These are phyloP conservation scores for Planiliza haematocheilus DNA, from an alignment of 2,113 vertebrate genomes.

Conservation along the genomic window DNA sequence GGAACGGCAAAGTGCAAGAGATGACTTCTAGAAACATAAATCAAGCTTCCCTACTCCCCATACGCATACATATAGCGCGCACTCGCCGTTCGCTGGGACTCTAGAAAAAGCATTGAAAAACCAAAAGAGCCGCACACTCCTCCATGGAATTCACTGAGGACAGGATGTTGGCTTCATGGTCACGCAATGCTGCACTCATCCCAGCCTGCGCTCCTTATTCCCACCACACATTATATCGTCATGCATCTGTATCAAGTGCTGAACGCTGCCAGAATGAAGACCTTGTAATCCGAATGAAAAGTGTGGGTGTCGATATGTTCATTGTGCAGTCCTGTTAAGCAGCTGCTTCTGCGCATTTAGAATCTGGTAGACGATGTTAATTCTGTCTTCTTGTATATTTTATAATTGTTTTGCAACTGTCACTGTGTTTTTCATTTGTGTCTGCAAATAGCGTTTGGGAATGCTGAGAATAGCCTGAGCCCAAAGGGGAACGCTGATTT, in stretches of 20 bases:
- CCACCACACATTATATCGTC: conserved; percentile 58
- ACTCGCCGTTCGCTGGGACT: conserved; percentile 49
- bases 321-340: not conserved
- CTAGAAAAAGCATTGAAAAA: conserved; percentile 74
- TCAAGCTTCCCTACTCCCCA: conserved; percentile 42
- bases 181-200: conserved; percentile 76
- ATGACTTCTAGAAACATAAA: conserved; percentile 75
- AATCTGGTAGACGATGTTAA: not conserved
- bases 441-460: conserved; percentile 6
- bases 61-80: conserved; percentile 13
- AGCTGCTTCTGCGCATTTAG: not conserved
- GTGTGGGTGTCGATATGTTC: not conserved
- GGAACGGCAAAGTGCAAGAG: conserved; percentile 56
- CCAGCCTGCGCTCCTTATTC: conserved; percentile 59
- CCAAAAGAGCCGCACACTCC: conserved; percentile 79
- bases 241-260: conserved; percentile 47
- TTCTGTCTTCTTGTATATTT: not conserved
- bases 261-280: conserved; percentile 18
- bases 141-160: conserved; percentile 81
- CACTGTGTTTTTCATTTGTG: not conserved
- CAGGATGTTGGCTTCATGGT: conserved; percentile 79
- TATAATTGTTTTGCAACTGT: not conserved
- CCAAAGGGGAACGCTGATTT: conserved; percentile 12
- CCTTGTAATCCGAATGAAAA: conserved; percentile 15
- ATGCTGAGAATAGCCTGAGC: conserved; percentile 3